phyloP scores from a whole-genome alignment of 2,888 invertebrate genomes.

The Macaria liturata region DNA sequence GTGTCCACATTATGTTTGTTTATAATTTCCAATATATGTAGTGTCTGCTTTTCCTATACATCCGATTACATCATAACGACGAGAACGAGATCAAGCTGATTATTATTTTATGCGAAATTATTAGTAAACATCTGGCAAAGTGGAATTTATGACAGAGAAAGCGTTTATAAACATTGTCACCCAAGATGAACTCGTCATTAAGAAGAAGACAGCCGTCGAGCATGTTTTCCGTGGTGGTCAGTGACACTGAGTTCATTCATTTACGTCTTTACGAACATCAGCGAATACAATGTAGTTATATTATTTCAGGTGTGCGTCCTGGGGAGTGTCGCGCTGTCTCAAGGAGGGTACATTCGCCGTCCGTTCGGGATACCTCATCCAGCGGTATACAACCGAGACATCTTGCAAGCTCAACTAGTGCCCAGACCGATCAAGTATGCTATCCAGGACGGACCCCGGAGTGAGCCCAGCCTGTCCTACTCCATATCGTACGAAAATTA shows the following conservation, averaged over 20 bases:
- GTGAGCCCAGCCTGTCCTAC: slow-evolving; percentile 35
- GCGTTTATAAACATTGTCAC: slow-evolving; percentile 62
- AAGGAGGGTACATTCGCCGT: slow-evolving; percentile 17
- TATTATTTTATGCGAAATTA: slow-evolving; percentile 57
- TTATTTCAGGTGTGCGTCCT: slow-evolving; percentile 27
- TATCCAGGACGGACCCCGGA: slow-evolving; percentile 30
- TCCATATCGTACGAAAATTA: slow-evolving; percentile 43
- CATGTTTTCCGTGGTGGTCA: slow-evolving; percentile 52
- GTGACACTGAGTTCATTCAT: slow-evolving; percentile 28
- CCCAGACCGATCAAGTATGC: slow-evolving; percentile 4
- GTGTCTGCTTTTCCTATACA: slow-evolving; percentile 6
- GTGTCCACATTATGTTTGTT: neutral
- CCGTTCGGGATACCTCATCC: slow-evolving; percentile 6
- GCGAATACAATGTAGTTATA: neutral
- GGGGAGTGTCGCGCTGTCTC: slow-evolving; percentile 13
- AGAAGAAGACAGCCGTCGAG: slow-evolving; percentile 38
- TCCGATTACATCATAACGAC: slow-evolving; percentile 29
- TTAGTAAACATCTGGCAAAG: slow-evolving; percentile 44
- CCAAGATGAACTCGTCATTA: slow-evolving; percentile 44
- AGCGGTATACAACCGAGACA: neutral
- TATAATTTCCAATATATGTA: neutral
- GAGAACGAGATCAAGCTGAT: slow-evolving; percentile 46
- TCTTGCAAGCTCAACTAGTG: slow-evolving; percentile 1
- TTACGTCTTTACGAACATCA: neutral
- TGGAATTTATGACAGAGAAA: slow-evolving; percentile 52